phyloP scores from a whole-genome alignment of 2,113 vertebrate genomes.

The Petrocephalus microphthalmus region DNA sequence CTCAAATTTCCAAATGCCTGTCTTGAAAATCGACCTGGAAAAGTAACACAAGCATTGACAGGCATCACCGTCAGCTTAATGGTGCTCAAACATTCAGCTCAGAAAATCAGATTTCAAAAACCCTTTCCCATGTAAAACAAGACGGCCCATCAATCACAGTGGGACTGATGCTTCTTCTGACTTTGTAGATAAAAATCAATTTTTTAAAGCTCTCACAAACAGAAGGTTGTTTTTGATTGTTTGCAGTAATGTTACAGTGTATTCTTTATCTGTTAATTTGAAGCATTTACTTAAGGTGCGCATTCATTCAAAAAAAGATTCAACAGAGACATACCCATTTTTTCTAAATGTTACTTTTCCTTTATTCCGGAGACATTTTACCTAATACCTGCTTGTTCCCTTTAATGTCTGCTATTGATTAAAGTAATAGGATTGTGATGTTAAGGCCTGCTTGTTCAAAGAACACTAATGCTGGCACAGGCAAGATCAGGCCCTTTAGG shows the following conservation, averaged over 20 bases:
- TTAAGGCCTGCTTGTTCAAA: constrained; percentile 48
- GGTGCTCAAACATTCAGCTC: constrained; percentile 12
- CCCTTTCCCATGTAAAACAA: not conserved
- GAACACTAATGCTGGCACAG: constrained; percentile 32
- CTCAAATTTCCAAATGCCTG: not conserved
- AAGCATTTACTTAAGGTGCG: not conserved
- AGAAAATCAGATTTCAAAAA: constrained; percentile 18
- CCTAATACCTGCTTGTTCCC: constrained; percentile 38
- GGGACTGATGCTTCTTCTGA: constrained; percentile 1
- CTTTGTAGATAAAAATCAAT: not conserved
- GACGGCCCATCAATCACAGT: constrained; percentile 6
- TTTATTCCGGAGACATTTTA: not conserved
- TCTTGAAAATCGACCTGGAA: constrained; percentile 9
- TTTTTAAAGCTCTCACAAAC: not conserved
- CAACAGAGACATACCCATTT: not conserved
- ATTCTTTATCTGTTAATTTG: not conserved
- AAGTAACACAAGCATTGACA: constrained; percentile 8
- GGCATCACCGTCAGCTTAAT: constrained; percentile 14
- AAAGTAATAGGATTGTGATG: constrained; percentile 52
- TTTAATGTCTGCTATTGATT: constrained; percentile 44
- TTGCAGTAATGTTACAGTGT: not conserved
- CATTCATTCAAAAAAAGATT: not conserved
- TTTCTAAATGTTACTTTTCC: not conserved
- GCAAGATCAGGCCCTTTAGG: constrained; percentile 37
- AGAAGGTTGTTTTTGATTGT: not conserved